Base-by-base conservation (phyloP, 2,888 invertebrate species). In the Cephus runcator region DNA sequence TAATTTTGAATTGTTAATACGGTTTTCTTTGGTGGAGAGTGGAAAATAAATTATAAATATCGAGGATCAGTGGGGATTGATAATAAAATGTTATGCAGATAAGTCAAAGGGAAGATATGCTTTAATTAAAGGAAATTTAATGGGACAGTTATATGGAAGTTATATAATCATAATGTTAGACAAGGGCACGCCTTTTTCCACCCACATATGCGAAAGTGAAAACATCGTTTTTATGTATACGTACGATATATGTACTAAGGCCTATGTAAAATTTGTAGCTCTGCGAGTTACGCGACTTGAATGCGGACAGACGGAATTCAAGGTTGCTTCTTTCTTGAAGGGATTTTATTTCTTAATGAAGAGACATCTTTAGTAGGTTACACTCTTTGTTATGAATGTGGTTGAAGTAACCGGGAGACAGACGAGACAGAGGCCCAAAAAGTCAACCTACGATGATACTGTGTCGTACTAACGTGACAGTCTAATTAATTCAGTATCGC, bases 401-500 rank as follows among this genome's bases (percentile, higher is more conserved):
- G 71, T 71, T 31, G 71, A 71, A 71, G 71, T 71, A 31, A 15
- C 4, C 31, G 71, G 6, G 71, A 31, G 34, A 71, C 34, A 34
- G 31, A 71, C 31, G 71, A 34, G 34, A 34, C 34, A 34, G 34
- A 34, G 34, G 31, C 31, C 71, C 71, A 71, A 71, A 71, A 71
- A 71, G 71, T 71, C 71, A 71, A 31, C 71, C 71, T 31, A 71
- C 71, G 71, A 71, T 31, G 9, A 56, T 9, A 9, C 15, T 23
- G 23, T 15, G 56, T 56, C 23, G 56, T 23, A 6, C 9, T 56
- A 56, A 56, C 56, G 56, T 23, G 56, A 56, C 56, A 56, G 56
- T 23, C 56, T 71, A 71, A 71, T 71, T 71, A 71, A 71, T 71
- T 31, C 71, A 71, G 31, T 71, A 31, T 71, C 31, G 71, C 71